phyloP scores from a whole-genome alignment of 2,113 vertebrate species.

The Hippocampus mohnikei region DNA sequence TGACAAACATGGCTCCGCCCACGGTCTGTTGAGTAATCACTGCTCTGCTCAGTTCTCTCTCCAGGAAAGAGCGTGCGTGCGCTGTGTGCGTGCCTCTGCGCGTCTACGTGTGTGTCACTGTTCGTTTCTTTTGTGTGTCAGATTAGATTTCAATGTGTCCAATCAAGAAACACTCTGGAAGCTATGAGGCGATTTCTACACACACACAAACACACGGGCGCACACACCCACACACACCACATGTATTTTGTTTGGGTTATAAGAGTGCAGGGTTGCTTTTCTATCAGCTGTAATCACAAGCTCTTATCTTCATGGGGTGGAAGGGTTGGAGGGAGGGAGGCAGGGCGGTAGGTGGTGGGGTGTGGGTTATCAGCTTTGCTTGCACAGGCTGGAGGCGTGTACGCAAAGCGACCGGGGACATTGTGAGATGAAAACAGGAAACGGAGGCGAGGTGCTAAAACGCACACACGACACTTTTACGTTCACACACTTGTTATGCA shows the following conservation, averaged over 20 bases:
- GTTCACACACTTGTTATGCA: slow-evolving; percentile 1
- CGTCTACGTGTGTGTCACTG: slow-evolving; percentile 2
- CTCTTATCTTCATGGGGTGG: slow-evolving; percentile 55
- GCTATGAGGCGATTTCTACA: slow-evolving; percentile 22
- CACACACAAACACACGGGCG: background rate
- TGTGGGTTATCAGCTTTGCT: slow-evolving; percentile 53
- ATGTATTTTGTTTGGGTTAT: slow-evolving; percentile 14
- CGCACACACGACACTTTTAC: background rate
- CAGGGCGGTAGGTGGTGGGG: slow-evolving; percentile 22
- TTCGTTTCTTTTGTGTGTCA: background rate
- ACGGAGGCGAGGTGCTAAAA: slow-evolving; percentile 20
- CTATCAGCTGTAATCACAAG: slow-evolving; percentile 41
- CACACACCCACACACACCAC: slow-evolving; percentile 9
- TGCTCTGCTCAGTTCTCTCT: slow-evolving; percentile 10
- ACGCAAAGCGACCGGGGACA: slow-evolving; percentile 38
- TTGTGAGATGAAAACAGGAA: slow-evolving; percentile 49
- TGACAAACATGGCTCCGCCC: slow-evolving; percentile 19
- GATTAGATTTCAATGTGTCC: slow-evolving; percentile 24
- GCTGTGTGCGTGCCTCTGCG: slow-evolving; percentile 16
- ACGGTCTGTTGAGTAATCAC: slow-evolving; percentile 33
- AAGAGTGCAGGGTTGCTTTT: slow-evolving; percentile 35
- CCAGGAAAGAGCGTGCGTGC: slow-evolving; percentile 25
- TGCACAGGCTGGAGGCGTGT: slow-evolving; percentile 34
- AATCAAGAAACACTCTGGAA: slow-evolving; percentile 29
- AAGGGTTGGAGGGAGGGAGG: slow-evolving; percentile 27